A percentile compares a stretch with the other conserved stretches of the same genome.
phyloP scores from a whole-genome alignment of 2,113 vertebrate genomes.

The Charina bottae region DNA sequence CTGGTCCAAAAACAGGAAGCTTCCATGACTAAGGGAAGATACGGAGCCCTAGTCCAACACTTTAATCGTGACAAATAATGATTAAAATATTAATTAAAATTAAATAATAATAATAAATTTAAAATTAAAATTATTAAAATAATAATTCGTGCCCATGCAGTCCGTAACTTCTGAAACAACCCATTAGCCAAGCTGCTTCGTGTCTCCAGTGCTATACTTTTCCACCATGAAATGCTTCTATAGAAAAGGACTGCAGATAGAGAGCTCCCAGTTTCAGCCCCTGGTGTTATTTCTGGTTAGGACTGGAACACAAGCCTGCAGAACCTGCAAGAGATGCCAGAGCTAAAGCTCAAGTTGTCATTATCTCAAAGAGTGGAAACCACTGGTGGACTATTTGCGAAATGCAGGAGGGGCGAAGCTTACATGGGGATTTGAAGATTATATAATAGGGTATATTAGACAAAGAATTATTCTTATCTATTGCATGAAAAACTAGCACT shows the following conservation, averaged over 20 bases:
- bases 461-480: too few relatives aligned
- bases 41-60: too few relatives aligned
- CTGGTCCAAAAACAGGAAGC: background rate
- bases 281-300: background rate
- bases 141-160: background rate
- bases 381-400: too few relatives aligned
- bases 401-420: too few relatives aligned
- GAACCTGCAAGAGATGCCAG: background rate
- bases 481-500: too few relatives aligned
- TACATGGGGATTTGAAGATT: too few relatives aligned
- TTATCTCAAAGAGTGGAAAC: too few relatives aligned
- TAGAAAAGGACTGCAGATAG: fast-evolving
- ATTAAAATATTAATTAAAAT: background rate
- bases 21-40: background rate
- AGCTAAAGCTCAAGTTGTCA: too few relatives aligned
- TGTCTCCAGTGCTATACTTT: background rate
- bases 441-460: too few relatives aligned
- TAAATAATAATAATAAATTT: too few relatives aligned
- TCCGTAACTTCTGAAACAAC: background rate
- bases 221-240: background rate
- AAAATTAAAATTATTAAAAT: background rate
- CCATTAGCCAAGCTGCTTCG: background rate
- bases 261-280: background rate
- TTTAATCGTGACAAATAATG: background rate
- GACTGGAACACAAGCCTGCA: background rate